Base-by-base conservation (phyloP, 1,140 invertebrate genomes). In the Pectinophora gossypiella region DNA sequence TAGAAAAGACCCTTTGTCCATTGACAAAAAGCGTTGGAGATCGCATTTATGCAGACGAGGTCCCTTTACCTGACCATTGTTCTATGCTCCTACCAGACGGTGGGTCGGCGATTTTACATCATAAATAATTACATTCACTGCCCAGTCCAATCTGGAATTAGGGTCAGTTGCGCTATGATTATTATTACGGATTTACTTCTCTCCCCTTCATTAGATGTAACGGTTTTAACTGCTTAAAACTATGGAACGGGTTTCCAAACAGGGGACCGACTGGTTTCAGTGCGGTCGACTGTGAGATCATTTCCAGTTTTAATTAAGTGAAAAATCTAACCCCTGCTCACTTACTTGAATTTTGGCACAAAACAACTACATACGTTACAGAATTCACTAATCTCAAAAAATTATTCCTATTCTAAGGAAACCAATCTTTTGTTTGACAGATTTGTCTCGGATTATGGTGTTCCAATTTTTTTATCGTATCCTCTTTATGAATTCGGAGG, bases 181-280 rank as follows among this genome's bases (percentile, higher is more conserved):
- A 81, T 81, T 85, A 81, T 85, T 83, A 79, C 52, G 43, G 64
- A 76, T 80, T 84, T 75, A 73, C 64, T 81, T 82, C 73, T 68
- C 78, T 79, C 79, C 81, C 83, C 75, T 81, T 87, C 82, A 87
- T 87, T 85, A 87, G 83, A 76, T 79, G 79, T 87, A 87, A 87
- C 84, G 82, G 82, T 85, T 85, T 79, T 77, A 71, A 76, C 72
- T 78, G 78, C 71, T 82, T 87, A 87, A 87, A 85, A 87, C 84
- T 84, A 84, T 84, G 64, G 77, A 87, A 87, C 84, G 68, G 71
- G 84, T 87, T 87, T 66, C 63, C 58, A 22, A 67, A 64, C 55
- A 74, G 78, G 84, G 78, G 69, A 61, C 61, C 48, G 59, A 76
- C 71, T 72, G 72, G 75, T 78, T 82, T 76, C 66, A 72, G 61